Evolutionary conservation across 1,140 invertebrate genomes (phyloP).

Genomic region (Drosophila bipectinata): DNA sequence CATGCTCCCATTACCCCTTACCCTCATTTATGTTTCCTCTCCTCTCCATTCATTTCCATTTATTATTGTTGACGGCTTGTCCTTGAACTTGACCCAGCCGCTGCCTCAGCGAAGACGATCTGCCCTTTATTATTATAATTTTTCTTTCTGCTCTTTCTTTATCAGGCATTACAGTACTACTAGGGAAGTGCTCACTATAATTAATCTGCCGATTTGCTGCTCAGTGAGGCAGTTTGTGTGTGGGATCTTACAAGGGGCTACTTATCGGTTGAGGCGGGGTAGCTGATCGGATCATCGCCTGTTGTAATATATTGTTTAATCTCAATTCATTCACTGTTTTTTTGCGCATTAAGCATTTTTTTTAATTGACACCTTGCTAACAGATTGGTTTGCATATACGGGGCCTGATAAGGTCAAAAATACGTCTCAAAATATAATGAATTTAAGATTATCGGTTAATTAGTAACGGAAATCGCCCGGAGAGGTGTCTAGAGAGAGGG

Average conservation of each 20-base stretch:
- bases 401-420: conserved; percentile 46
- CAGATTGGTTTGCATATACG: conserved; percentile 34
- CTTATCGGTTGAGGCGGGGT: conserved; percentile 6
- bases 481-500: conserved; percentile 3
- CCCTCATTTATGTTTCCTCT: conserved; percentile 28
- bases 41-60: conserved; percentile 63
- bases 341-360: conserved; percentile 67
- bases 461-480: conserved; percentile 33
- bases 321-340: conserved; percentile 48
- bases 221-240: conserved; percentile 12
- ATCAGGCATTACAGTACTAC: conserved; percentile 49
- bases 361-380: conserved; percentile 39
- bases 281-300: conserved; percentile 13
- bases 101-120: conserved; percentile 52
- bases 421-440: conserved; percentile 26
- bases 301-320: conserved; percentile 46
- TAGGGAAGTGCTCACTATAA: conserved; percentile 64
- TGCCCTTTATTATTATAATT: conserved; percentile 58
- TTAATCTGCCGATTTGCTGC: conserved; percentile 61
- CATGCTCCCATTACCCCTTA: conserved; percentile 22
- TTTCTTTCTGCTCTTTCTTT: conserved; percentile 39
- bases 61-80: conserved; percentile 53
- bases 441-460: conserved; percentile 38
- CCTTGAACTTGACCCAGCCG: conserved; percentile 78
- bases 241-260: conserved; percentile 21